A percentile compares a stretch with the other conserved stretches of the same genome.
These are phyloP conservation scores for Umimayanthus chanpuru DNA, from an alignment of 92 coral and sea anemone species.

Conservation along the genomic window DNA sequence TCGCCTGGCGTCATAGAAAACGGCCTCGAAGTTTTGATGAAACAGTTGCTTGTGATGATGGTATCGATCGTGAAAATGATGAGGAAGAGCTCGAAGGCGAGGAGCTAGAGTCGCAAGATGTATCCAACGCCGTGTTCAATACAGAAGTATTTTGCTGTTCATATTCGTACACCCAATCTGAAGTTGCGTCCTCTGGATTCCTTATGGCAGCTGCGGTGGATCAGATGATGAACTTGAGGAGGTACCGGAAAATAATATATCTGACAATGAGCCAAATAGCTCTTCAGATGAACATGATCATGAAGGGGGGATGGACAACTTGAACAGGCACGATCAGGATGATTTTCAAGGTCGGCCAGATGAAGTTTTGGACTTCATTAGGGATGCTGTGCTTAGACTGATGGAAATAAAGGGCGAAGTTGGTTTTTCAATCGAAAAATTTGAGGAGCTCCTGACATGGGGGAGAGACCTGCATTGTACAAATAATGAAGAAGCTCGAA, in stretches of 20 bases:
- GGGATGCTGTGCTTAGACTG: too few relatives aligned
- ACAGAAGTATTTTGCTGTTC: slow-evolving; percentile 42
- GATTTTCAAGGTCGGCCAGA: slow-evolving; percentile 11
- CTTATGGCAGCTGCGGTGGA: slow-evolving; percentile 34
- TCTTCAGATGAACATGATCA: slow-evolving; percentile 15
- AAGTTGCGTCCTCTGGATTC: slow-evolving; percentile 34
- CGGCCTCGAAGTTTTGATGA: too few relatives aligned
- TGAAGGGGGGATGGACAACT: slow-evolving; percentile 17
- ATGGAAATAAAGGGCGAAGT: too few relatives aligned
- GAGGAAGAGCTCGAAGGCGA: too few relatives aligned
- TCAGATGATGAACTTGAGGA: slow-evolving; percentile 32
- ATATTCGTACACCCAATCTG: slow-evolving; percentile 28
- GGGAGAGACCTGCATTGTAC: slow-evolving; percentile 35
- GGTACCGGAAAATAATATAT: too few relatives aligned
- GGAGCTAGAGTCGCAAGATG: too few relatives aligned
- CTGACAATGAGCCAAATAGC: too few relatives aligned
- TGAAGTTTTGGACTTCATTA: background rate
- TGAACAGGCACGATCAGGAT: background rate
- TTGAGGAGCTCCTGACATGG: background rate
- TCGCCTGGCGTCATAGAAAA: too few relatives aligned
- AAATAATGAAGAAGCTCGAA: slow-evolving; percentile 35
- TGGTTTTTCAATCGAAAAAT: too few relatives aligned
- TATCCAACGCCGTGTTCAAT: background rate
- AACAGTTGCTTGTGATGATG: too few relatives aligned
- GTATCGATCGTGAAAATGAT: too few relatives aligned